These are phyloP conservation scores for Synergus itoensis DNA, from an alignment of 2,888 invertebrate genomes.

Conservation along the genomic window DNA sequence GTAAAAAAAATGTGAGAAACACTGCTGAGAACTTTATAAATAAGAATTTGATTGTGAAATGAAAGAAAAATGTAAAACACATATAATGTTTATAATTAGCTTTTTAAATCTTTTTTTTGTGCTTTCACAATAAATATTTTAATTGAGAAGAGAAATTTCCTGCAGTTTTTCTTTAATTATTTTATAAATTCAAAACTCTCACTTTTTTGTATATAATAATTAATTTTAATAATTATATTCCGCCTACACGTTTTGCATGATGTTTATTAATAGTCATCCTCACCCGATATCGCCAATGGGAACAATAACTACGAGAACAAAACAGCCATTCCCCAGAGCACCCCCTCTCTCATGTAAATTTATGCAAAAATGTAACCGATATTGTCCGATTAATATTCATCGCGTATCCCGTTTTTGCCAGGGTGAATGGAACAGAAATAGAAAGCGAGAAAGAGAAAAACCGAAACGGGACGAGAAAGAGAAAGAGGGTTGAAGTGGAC, in stretches of 20 bases:
- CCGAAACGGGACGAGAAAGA: conserved; percentile 22
- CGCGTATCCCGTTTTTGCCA: conserved; percentile 51
- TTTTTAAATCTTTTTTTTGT: too few relatives aligned
- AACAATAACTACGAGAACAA: conserved; percentile 46
- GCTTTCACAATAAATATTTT: too few relatives aligned
- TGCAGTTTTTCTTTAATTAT: not conserved
- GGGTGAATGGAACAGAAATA: conserved; percentile 43
- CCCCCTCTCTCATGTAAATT: conserved; percentile 62
- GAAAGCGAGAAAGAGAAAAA: conserved; percentile 37
- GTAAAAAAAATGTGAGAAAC: too few relatives aligned
- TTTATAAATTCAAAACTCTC: not conserved
- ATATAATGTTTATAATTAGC: too few relatives aligned
- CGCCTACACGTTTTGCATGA: conserved; percentile 46
- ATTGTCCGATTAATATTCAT: conserved; percentile 71
- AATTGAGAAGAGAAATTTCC: too few relatives aligned
- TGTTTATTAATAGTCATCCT: conserved; percentile 57
- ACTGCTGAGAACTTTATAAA: too few relatives aligned
- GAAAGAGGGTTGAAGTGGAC: conserved; percentile 30
- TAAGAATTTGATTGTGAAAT: too few relatives aligned
- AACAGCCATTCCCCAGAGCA: conserved; percentile 31
- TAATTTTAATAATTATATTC: not conserved
- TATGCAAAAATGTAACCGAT: conserved; percentile 71
- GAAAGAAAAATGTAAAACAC: too few relatives aligned
- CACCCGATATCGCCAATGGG: conserved; percentile 41
- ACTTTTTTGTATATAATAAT: not conserved